Base-by-base conservation (phyloP, 2,888 invertebrate genomes). In the Chaitophorus viminalis region DNA sequence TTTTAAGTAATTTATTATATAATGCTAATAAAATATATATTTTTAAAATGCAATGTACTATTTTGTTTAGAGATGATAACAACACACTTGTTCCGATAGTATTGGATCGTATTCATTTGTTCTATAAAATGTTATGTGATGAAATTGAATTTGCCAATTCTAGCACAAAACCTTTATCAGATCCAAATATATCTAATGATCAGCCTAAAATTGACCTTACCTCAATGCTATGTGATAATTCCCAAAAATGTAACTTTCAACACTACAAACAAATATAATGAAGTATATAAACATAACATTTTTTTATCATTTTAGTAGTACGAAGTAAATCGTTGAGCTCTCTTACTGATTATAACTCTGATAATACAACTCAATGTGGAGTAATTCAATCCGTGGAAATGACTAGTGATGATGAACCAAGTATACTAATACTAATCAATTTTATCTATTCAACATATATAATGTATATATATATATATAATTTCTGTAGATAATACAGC, bases 51-150 rank as follows among this genome's bases (percentile, higher is more conserved):
- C 81, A 8, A 60, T 29, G 46, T 46, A 46, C 1, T 46, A 65
- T 72, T 72, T 54, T 88, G 0, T 85, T 90, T 92, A 95, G 97
- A 90, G 98, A 98, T 89, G 94, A 95, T 90, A 98, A 98, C 91
- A 94, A 95, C 79, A 94, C 94, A 91, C 92, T 98, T 91, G 97
- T 99, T 85, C 98, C 98, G 25, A 92, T 97, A 79, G 95, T 98
- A 94, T 92, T 99, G 84, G 94, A 95, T 91, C 93, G 98, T 90
- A 93, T 99, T 89, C 95, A 96, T 90, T 93, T 94, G 88, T 92
- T 98, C 65, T 94, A 96, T 90, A 93, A 92, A 89, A 93, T 94
- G 90, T 93, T 92, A 21, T 90, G 91, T 4, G 91, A 92, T 89
- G 91, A 92, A 76, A 90, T 91, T 88, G 91, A 91, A 72, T 89